Conservation (phyloP, 2,888 invertebrate genomes). For the Troides oblongomaculatus region DNA sequence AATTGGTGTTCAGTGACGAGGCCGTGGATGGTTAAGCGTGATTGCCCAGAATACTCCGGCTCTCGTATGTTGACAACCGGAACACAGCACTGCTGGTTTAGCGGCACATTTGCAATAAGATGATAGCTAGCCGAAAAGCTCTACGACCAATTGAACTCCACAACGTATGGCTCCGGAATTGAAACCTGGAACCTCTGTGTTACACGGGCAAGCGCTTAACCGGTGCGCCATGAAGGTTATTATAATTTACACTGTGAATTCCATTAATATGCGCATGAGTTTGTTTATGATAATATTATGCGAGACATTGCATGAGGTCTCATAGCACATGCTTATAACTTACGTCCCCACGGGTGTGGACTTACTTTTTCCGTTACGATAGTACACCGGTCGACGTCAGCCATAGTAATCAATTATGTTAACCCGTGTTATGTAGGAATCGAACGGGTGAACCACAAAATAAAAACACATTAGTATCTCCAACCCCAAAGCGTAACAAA, state of each 20-base stretch:
- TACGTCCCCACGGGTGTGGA: slow-evolving; percentile 50
- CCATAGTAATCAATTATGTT: slow-evolving; percentile 63
- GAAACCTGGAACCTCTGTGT: no score
- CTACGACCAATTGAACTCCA: no score
- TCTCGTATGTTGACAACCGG: no score
- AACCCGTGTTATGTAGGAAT: slow-evolving; percentile 73
- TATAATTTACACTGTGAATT: slow-evolving; percentile 16
- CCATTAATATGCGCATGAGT: slow-evolving; percentile 5
- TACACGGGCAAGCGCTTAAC: slow-evolving; percentile 26
- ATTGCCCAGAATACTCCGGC: no score
- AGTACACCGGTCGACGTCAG: slow-evolving; percentile 56
- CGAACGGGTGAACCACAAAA: slow-evolving; percentile 63
- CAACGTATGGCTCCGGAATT: no score
- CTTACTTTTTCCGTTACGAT: slow-evolving; percentile 67
- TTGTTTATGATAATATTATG: not conserved
- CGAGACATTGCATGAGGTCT: slow-evolving; percentile 30
- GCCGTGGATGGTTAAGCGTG: no score
- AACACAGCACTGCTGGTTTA: no score
- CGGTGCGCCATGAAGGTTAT: slow-evolving; percentile 10
- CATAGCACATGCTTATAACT: slow-evolving; percentile 57
- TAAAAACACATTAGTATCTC: slow-evolving; percentile 76
- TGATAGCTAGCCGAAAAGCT: no score
- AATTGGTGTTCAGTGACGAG: no score
- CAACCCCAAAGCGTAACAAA: slow-evolving; percentile 41
- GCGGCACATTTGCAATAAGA: no score